phyloP scores from a whole-genome alignment of 2,888 invertebrate genomes.

The Eugnorisma glareosa region DNA sequence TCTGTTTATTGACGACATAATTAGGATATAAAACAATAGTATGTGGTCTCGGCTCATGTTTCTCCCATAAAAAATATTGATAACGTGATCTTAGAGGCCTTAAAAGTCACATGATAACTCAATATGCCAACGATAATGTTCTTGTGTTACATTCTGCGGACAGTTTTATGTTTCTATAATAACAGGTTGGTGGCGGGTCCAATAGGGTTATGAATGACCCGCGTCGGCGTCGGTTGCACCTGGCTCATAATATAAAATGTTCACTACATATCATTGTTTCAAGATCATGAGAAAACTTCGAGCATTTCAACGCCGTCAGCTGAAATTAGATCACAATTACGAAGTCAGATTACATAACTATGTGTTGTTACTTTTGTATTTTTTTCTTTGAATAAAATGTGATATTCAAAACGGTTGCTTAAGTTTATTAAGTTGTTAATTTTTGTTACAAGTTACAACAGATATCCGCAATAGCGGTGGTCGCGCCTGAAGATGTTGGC shows the following conservation, averaged over 20 bases:
- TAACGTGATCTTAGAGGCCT: slow-evolving; percentile 33
- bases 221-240: slow-evolving; percentile 25
- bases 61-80: slow-evolving; percentile 48
- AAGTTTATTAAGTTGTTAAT: slow-evolving; percentile 38
- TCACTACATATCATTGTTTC: slow-evolving; percentile 52
- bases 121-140: slow-evolving; percentile 46
- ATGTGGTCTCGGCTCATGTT: slow-evolving; percentile 27
- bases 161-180: slow-evolving; percentile 59
- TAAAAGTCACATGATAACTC: slow-evolving; percentile 45
- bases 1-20: slow-evolving; percentile 53
- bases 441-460: slow-evolving; percentile 54
- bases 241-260: slow-evolving; percentile 32
- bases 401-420: slow-evolving; percentile 49
- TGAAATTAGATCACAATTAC: slow-evolving; percentile 63
- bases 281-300: slow-evolving; percentile 63
- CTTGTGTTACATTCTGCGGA: slow-evolving; percentile 45
- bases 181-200: slow-evolving; percentile 23
- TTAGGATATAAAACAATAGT: slow-evolving; percentile 38
- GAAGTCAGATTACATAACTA: slow-evolving; percentile 52
- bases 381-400: slow-evolving; percentile 45
- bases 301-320: slow-evolving; percentile 26
- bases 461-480: slow-evolving; percentile 37
- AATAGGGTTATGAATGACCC: slow-evolving; percentile 53
- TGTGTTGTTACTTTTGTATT: slow-evolving; percentile 32
- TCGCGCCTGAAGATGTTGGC: neutral